Evolutionary conservation across 2,797 vertebrate species (phyloP), one percentile per base, ranked within the genome.

Genomic region (Poeciliopsis infans): DNA sequence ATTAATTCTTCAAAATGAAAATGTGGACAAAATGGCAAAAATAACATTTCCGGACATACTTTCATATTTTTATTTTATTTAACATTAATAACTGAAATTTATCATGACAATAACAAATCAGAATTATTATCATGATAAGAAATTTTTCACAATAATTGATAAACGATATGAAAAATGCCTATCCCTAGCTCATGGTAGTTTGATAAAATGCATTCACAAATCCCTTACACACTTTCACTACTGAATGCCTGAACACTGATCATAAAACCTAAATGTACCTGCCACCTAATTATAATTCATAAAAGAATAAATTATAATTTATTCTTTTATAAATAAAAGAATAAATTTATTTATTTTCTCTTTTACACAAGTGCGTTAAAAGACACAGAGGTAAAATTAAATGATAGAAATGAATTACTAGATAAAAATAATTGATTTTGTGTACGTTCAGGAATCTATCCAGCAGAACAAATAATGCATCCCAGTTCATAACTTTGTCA

Each of bases 391-490:
- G 47, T 47, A 39, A 55, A 68, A 74, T 47, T 2, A 61, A 82
- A 68, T 2, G 2, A 39, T 10, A 1, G 7, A 43, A 33, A 57
- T 46, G 16, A 25, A 12, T 55, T 5, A n/a, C 23, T 45, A 10
- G 69, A 41, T 76, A 49, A 64, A 80, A 77, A 25, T 55, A 16
- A 36, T 70, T 77, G 5, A 51, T 41, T 57, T 46, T 69, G 31
- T 76, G 79, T 74, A 20, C 74, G 20, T 80, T 4, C 45, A 20
- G 51, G 39, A 36, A 23, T 76, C 13, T 23, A 16, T 18, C 23
- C 61, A 76, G 57, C 39, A 78, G 72, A 53, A 79, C 4, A 51
- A 45, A 70, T 68, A 0, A 49, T 1, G 61, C 15, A 66, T 55
- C 55, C 28, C 7, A 11, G 25, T 77, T 49, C 1, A 0, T 43